Evolutionary conservation across 2,888 invertebrate genomes (phyloP), one percentile per base, ranked within the genome.

Genomic region (Teleogryllus oceanicus): DNA sequence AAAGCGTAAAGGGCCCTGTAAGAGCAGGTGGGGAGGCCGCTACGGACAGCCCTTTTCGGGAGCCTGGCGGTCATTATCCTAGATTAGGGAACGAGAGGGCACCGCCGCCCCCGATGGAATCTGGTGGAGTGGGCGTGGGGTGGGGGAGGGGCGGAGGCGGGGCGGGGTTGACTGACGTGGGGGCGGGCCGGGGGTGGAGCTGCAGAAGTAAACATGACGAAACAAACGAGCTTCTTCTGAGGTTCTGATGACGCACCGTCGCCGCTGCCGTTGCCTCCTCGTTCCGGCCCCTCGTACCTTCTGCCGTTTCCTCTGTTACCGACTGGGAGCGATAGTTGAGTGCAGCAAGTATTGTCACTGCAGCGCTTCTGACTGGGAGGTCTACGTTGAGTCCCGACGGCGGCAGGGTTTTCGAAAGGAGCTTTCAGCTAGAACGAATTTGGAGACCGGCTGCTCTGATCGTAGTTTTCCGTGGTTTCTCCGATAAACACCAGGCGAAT

Each of bases 221-320:
- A 18, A 62, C n/a, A 62, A 62, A 62, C 62, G 62, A 62, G 62
- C n/a, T 62, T n/a, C 62, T 62, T 62, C 62, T 62, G 62, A 62
- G 16, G 16, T 8, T 18, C 16, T 12, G 62, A 13, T n/a, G 62
- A 62, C 62, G 62, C n/a, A 11, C 62, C 62, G n/a, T 13, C 62
- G 16, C 62, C 62, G 62, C 12, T 37, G 37, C 37, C 37, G 37
- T 37, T 37, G 37, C 62, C 62, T 62, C 62, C 13, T 37, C 62
- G 62, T 13, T 4, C 0, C 62, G 1, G 16, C 62, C 16, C 16
- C 16, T 13, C 62, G 62, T 13, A n/a, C 3, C 62, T 3, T 16
- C 62, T 11, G 62, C 62, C 16, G 11, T 37, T 37, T 37, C 37
- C 37, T 8, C 37, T 37, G 1, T 21, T 21, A 21, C 21, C 21